phyloP scores from a whole-genome alignment of 2,888 invertebrate genomes.

The Tuberolachnus salignus region DNA sequence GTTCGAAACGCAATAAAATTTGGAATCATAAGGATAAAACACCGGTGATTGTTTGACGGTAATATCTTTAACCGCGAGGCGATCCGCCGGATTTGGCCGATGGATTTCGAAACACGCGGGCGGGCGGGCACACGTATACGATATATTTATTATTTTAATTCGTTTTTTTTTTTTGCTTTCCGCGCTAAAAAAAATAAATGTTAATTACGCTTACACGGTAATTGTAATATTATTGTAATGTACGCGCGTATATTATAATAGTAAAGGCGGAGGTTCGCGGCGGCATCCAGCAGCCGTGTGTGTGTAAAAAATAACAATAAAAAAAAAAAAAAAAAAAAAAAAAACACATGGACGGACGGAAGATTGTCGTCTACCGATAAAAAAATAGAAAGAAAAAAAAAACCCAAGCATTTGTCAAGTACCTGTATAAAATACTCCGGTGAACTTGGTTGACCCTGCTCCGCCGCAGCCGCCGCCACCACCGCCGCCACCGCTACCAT shows the following conservation, averaged over 20 bases:
- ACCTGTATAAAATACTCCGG: slow-evolving; percentile 21
- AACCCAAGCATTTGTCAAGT: slow-evolving; percentile 53
- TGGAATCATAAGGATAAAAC: no score
- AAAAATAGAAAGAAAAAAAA: slow-evolving; percentile 32
- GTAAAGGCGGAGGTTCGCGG: neutral
- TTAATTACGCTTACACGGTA: slow-evolving; percentile 38
- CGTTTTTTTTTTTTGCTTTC: neutral
- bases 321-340: no score
- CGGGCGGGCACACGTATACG: neutral
- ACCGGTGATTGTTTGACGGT: no score
- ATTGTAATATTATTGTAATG: no score
- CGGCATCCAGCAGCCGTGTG: no score
- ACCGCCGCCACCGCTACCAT: slow-evolving; percentile 30
- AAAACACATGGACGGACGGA: neutral
- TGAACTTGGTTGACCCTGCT: slow-evolving; percentile 51
- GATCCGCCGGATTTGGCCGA: no score
- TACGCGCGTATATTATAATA: neutral
- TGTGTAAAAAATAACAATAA: no score
- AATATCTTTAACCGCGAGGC: no score
- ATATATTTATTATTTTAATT: no score
- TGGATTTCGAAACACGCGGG: no score
- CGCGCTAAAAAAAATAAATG: slow-evolving; percentile 28
- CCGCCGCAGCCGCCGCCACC: slow-evolving; percentile 2
- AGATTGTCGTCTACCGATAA: slow-evolving; percentile 52
- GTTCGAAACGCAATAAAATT: no score